phyloP scores from a whole-genome alignment of 2,113 vertebrate genomes.

The Ptychochromis oligacanthus region DNA sequence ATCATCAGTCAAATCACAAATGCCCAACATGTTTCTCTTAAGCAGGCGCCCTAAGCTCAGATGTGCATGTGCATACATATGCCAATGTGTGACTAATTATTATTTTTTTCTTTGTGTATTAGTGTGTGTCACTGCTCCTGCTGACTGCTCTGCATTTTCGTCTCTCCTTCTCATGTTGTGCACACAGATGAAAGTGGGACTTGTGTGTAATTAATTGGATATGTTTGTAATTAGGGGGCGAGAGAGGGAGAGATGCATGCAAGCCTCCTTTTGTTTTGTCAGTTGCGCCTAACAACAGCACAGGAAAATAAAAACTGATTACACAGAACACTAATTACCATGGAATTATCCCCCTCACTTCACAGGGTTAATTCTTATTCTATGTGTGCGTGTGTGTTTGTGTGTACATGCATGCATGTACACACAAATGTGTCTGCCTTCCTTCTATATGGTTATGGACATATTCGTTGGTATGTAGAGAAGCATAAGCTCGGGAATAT shows the following conservation, averaged over 20 bases:
- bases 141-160: constrained; percentile 57
- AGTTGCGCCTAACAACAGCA: constrained; percentile 66
- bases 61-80: constrained; percentile 34
- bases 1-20: constrained; percentile 10
- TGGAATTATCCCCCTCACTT: constrained; percentile 74
- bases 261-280: constrained; percentile 76
- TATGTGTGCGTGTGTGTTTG: not conserved
- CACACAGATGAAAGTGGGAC: constrained; percentile 70
- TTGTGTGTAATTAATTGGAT: constrained; percentile 82
- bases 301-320: constrained; percentile 79
- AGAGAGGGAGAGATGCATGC: constrained; percentile 62
- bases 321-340: constrained; percentile 79
- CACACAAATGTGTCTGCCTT: not conserved
- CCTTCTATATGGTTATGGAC: not conserved
- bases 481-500: constrained; percentile 9
- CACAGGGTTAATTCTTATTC: constrained; percentile 73
- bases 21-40: constrained; percentile 25
- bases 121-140: constrained; percentile 58
- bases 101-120: constrained; percentile 58
- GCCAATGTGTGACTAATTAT: constrained; percentile 61
- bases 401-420: not conserved
- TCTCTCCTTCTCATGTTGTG: constrained; percentile 38
- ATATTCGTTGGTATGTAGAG: constrained; percentile 1
- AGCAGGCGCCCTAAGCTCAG: not conserved
- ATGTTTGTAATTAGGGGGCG: constrained; percentile 81